Percentiles rank a stretch among this genome's conserved stretches.
Conservation (phyloP, 1,140 invertebrate genomes). For the Papilio helenus region DNA sequence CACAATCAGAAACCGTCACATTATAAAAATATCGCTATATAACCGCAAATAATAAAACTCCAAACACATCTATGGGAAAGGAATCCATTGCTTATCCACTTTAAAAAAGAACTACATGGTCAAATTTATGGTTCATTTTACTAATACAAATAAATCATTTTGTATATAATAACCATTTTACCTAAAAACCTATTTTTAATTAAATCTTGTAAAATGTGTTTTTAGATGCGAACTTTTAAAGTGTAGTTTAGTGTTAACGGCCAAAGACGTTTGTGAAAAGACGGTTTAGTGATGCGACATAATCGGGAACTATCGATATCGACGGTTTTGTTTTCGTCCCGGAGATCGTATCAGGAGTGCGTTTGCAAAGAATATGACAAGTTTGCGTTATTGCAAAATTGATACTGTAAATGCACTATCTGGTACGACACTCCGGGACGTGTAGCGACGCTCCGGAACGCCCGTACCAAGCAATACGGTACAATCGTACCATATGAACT, state of each 20-base stretch:
- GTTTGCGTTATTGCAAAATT: conserved; percentile 84
- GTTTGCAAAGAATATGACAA: conserved; percentile 91
- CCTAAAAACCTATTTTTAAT: neutral
- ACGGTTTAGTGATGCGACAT: conserved; percentile 68
- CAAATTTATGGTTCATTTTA: neutral
- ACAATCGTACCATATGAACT: conserved; percentile 59
- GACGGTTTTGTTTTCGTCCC: conserved; percentile 81
- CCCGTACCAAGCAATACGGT: conserved; percentile 56
- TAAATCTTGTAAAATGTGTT: neutral
- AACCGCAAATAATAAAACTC: too few species aligned
- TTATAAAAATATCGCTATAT: neutral
- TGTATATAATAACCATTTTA: conserved; percentile 4
- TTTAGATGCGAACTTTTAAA: neutral
- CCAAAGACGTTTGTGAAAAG: conserved; percentile 70
- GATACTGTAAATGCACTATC: conserved; percentile 99
- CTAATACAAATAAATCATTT: conserved; percentile 8
- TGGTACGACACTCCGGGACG: conserved; percentile 96
- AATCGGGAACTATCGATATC: conserved; percentile 66
- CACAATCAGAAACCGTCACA: neutral
- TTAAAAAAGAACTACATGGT: neutral
- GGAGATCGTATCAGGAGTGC: conserved; percentile 97
- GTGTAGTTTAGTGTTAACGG: conserved; percentile 55
- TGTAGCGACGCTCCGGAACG: conserved; percentile 74
- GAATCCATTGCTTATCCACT: neutral
- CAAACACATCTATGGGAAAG: too few species aligned